These are phyloP conservation scores for Leptoclinus maculatus DNA, from an alignment of 2,797 vertebrate genomes.

Conservation along the genomic window DNA sequence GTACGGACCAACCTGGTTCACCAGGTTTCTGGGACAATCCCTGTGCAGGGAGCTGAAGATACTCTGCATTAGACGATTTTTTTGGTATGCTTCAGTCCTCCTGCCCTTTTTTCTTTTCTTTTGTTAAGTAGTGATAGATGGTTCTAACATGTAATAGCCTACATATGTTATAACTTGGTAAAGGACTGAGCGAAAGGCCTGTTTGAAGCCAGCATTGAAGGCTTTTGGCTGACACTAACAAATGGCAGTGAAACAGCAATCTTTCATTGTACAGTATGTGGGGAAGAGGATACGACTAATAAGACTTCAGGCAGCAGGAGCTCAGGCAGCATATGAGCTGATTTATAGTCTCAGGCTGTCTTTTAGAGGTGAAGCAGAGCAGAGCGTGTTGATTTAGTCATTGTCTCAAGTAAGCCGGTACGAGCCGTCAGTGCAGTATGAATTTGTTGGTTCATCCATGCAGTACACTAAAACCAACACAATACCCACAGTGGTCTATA, in stretches of 20 bases:
- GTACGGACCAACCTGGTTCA: no score
- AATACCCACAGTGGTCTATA: neutral
- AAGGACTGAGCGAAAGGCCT: neutral
- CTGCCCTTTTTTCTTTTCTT: neutral
- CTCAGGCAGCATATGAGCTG: slow-evolving; percentile 38
- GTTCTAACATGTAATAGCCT: slow-evolving; percentile 20
- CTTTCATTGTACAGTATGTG: slow-evolving; percentile 44
- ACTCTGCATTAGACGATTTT: neutral
- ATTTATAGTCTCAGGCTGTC: slow-evolving; percentile 46
- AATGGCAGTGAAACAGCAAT: slow-evolving; percentile 37
- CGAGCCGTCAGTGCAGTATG: slow-evolving; percentile 2
- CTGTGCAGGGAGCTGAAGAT: no score
- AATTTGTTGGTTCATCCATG: slow-evolving; percentile 4
- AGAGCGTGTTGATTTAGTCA: slow-evolving; percentile 41
- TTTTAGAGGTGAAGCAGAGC: slow-evolving; percentile 13
- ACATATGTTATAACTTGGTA: slow-evolving; percentile 23
- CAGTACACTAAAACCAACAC: neutral
- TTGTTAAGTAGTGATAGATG: slow-evolving; percentile 14
- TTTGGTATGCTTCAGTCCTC: neutral
- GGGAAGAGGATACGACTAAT: slow-evolving; percentile 49
- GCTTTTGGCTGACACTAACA: slow-evolving; percentile 47
- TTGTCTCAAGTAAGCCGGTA: slow-evolving; percentile 12
- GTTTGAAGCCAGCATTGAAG: slow-evolving; percentile 22
- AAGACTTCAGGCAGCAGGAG: slow-evolving; percentile 32
- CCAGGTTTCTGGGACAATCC: no score